Evolutionary conservation across 2,888 invertebrate genomes (phyloP).

Genomic region (Zygaena filipendulae): DNA sequence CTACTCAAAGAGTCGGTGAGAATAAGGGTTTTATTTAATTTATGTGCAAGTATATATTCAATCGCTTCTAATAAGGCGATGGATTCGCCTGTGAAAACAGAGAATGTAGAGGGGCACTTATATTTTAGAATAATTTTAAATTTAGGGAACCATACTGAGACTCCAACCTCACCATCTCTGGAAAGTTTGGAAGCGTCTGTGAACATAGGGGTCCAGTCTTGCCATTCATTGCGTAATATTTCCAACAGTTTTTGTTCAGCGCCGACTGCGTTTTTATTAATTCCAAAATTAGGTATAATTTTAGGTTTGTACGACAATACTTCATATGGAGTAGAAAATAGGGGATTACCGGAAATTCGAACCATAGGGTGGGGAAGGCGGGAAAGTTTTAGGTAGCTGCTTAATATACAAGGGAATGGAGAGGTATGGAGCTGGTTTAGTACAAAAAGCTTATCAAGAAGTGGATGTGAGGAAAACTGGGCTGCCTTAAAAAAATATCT

Average conservation of each 20-base stretch:
- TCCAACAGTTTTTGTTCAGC: neutral
- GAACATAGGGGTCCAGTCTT: neutral
- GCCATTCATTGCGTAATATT: neutral
- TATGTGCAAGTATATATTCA: neutral
- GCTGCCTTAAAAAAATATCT: neutral
- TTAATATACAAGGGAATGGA: too few relatives aligned
- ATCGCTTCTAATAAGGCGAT: neutral
- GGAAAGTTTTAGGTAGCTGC: too few relatives aligned
- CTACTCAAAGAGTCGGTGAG: conserved; percentile 8
- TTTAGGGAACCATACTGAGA: neutral
- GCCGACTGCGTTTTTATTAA: neutral
- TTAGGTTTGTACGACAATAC: neutral
- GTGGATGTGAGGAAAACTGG: neutral
- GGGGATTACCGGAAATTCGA: neutral
- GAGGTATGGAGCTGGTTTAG: too few relatives aligned
- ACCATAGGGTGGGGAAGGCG: neutral
- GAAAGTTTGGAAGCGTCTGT: conserved; percentile 1
- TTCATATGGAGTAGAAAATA: neutral
- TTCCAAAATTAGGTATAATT: neutral
- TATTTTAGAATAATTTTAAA: neutral
- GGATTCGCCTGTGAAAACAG: conserved; percentile 1
- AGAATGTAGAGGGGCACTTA: neutral
- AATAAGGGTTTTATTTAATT: conserved; percentile 5
- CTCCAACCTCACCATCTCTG: neutral
- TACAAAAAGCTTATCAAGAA: neutral